Evolutionary conservation across 2,113 vertebrate genomes (phyloP), one percentile per base, ranked within the genome.

Genomic region (Empidonax alnorum): DNA sequence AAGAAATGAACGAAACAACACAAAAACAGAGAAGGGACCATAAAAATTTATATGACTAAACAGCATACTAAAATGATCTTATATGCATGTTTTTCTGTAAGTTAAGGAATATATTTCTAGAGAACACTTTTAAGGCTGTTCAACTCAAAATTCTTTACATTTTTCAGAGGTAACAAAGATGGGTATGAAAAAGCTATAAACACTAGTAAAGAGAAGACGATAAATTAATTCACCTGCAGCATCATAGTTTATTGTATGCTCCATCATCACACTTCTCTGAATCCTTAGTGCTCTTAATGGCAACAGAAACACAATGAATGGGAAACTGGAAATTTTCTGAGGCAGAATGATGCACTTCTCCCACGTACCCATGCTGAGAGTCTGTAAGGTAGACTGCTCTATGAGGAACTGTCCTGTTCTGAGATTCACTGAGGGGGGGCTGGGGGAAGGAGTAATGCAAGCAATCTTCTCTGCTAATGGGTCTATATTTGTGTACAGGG

Each of bases 311-410:
- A 1, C 9, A n/a, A 15, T 44, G 62, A 87, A 55, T 65, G 52
- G 23, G 79, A 78, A 86, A 61, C 23, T 49, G 23, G 16, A 55
- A 7, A 59, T 39, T 53, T 69, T 80, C 24, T 73, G 39, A 31
- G 44, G 27, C n/a, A 83, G 28, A 86, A n/a, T 12, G n/a, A 0
- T 37, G 14, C 27, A 27, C 10, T 82, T 71, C 14, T 75, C 8
- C 11, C 30, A 42, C 0, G 0, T 2, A 61, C 8, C 27, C 16
- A 52, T 7, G 2, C 13, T 79, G 16, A 61, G 10, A 65, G 6
- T 7, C 31, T 47, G 2, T 42, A 49, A 68, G 41, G 19, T 22
- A 85, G 58, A 37, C 9, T 62, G 18, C 4, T 46, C 9, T 15
- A 16, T 16, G 17, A 62, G 4, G 2, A 23, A 14, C 7, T 56